These are phyloP conservation scores for Orchesella flavescens DNA, from an alignment of 2,888 invertebrate genomes.

Conservation along the genomic window DNA sequence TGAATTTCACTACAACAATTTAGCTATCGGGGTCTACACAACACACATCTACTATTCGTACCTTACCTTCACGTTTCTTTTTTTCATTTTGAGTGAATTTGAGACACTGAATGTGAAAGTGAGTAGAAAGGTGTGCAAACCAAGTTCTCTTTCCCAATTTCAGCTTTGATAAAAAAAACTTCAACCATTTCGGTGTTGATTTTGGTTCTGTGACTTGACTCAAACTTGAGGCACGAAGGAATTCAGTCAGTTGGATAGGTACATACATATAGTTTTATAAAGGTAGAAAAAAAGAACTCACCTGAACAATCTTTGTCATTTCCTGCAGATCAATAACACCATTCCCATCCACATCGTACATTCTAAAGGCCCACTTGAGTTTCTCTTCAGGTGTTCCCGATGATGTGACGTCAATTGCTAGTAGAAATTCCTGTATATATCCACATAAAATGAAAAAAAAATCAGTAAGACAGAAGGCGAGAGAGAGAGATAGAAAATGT, in stretches of 20 bases:
- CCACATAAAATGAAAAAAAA: constrained; percentile 4
- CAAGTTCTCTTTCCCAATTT: not conserved
- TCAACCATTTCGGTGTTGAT: not conserved
- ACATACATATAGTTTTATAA: not conserved
- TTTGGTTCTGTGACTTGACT: constrained; percentile 14
- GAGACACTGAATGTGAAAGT: too few relatives aligned
- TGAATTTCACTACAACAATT: not conserved
- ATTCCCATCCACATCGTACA: constrained; percentile 99
- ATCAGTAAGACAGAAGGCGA: not conserved
- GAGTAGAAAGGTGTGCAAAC: too few relatives aligned
- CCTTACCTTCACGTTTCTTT: too few relatives aligned
- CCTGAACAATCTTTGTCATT: constrained; percentile 99
- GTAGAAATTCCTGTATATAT: constrained; percentile 89
- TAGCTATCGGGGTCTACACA: too few relatives aligned
- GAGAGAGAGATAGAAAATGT: constrained; percentile 9
- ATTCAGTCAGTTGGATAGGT: not conserved
- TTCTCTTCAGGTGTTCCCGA: constrained; percentile 98
- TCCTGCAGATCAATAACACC: constrained; percentile 98
- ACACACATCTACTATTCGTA: too few relatives aligned
- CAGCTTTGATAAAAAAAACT: not conserved
- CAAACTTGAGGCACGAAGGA: not conserved
- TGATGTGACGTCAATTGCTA: constrained; percentile 98
- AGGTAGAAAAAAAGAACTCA: constrained; percentile 75
- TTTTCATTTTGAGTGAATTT: too few relatives aligned
- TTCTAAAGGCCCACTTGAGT: constrained; percentile 98